Conservation (phyloP, 2,888 invertebrate species). For the Drosophila affinis region DNA sequence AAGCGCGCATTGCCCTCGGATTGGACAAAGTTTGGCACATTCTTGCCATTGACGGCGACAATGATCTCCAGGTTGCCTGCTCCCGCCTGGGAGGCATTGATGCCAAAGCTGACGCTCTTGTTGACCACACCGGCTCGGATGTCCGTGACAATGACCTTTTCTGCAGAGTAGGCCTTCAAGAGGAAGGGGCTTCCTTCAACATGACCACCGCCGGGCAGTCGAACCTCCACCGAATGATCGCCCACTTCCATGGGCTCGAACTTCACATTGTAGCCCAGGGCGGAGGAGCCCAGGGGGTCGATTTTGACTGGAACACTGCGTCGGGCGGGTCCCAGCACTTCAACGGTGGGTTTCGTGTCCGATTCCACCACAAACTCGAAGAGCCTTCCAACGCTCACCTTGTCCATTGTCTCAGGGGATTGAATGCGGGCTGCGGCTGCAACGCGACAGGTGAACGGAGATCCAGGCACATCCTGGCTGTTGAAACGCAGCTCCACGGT, state of each 20-base stretch:
- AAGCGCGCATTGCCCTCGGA: constrained; percentile 98
- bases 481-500: constrained; percentile 98
- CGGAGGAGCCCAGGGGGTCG: constrained; percentile 70
- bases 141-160: constrained; percentile 96
- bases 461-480: constrained; percentile 96
- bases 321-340: constrained; percentile 90
- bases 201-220: constrained; percentile 88
- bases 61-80: constrained; percentile 99
- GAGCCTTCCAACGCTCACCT: constrained; percentile 93
- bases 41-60: constrained; percentile 97
- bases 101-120: constrained; percentile 96
- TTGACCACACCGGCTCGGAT: constrained; percentile 95
- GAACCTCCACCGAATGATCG: constrained; percentile 94
- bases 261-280: constrained; percentile 85
- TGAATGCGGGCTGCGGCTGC: constrained; percentile 93
- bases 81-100: constrained; percentile 92
- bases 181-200: constrained; percentile 98
- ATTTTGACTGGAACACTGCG: constrained; percentile 88
- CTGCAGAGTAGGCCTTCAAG: constrained; percentile 97
- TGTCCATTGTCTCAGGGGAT: constrained; percentile 93
- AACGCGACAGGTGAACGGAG: constrained; percentile 85
- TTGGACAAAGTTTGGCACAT: constrained; percentile 99
- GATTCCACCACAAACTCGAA: constrained; percentile 95
- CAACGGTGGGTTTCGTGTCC: constrained; percentile 91
- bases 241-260: constrained; percentile 96